Conservation (phyloP, 2,113 vertebrate species). For the Gorsachius goisagi region DNA sequence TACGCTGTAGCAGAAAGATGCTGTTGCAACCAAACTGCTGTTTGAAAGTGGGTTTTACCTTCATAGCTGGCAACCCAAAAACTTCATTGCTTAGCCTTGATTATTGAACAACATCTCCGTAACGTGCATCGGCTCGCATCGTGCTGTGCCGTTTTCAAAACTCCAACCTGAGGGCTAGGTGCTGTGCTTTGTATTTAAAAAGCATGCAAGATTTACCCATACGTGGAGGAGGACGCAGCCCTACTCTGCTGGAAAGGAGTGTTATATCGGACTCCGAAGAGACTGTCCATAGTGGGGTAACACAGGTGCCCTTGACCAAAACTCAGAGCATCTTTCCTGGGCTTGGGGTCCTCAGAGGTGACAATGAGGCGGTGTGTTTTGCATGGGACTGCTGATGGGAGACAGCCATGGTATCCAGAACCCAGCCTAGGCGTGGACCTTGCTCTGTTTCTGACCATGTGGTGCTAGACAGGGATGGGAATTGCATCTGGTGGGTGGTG, state of each 20-base stretch:
- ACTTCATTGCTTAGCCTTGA: neutral
- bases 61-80: neutral
- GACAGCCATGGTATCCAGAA: neutral
- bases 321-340: neutral
- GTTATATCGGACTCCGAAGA: neutral
- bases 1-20: neutral
- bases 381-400: neutral
- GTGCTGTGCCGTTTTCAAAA: neutral
- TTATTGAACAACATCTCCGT: rapidly evolving
- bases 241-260: neutral
- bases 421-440: neutral
- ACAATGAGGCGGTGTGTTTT: neutral
- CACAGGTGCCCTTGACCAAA: neutral
- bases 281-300: neutral
- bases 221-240: neutral
- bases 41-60: neutral
- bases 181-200: neutral
- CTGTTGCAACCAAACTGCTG: neutral
- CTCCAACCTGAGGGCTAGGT: neutral
- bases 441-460: neutral
- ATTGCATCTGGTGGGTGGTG: neutral
- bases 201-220: neutral
- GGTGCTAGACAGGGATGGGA: neutral
- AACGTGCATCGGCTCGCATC: neutral
- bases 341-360: neutral